Base-by-base conservation (phyloP, 2,113 vertebrate genomes). In the Ornithorhynchus anatinus region DNA sequence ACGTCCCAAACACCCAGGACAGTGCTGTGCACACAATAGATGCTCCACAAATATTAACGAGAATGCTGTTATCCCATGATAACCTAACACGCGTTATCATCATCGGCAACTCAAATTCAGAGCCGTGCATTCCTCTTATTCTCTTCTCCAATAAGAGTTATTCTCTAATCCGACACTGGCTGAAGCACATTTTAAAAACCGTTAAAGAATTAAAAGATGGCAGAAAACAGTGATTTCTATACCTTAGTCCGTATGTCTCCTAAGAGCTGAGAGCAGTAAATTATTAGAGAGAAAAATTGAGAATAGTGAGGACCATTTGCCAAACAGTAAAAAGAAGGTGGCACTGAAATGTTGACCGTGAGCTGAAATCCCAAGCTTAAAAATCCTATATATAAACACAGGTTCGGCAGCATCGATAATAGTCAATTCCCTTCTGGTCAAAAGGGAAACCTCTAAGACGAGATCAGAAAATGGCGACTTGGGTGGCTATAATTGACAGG, bases 221-320 rank as follows among this genome's bases (percentile, higher is more conserved):
- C 86, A 80, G 65, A 90, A 93, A 93, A 91, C 39, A 86, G 75
- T 22, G 32, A 67, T 87, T 78, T 88, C 92, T 96, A 95, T 96
- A 99, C 97, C 97, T 99, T 99, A 82, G 95, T 97, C 89, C 96
- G 95, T 88, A 96, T 96, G 95, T 99, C 97, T 96, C 97, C 96
- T 94, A 99, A 96, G 92, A 99, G 96, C 97, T 99, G 97, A 96
- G 89, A 94, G 97, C 97, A 88, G 95, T 95, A 91, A 95, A 89
- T 94, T 93, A 92, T 92, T 91, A 77, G 89, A 92, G 91, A 94
- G 90, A 94, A 90, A 92, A 91, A 89, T 92, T 85, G 77, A 89
- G 71, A 90, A 87, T 62, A 81, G 80, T 89, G 70, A 89, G 77
- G 78, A 86, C 86, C 74, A 86, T 78, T 78, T 81, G 81, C 81